Evolutionary conservation across 2,888 invertebrate species (phyloP), one percentile per base, ranked within the genome.

Genomic region (Zaprionus lineosus): DNA sequence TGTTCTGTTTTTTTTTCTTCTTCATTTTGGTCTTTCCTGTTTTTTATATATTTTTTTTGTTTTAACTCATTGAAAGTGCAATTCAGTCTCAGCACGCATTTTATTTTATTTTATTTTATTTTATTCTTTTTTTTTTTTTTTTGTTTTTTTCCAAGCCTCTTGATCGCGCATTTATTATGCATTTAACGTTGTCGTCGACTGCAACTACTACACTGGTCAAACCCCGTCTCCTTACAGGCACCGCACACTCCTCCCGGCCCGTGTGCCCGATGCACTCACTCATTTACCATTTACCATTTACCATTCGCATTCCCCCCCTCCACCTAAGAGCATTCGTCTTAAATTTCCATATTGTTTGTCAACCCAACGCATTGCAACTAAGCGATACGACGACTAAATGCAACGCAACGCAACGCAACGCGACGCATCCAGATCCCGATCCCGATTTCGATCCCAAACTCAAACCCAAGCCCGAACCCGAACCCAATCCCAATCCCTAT

Each of bases 291-390:
- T 41, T 53, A 6, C 18, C 40, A 40, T 46, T 37, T 39, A 36
- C 53, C 56, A 43, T 51, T 34, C 21, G 39, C 11, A 33, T 47
- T 8, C 24, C 14, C 11, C 15, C 28, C 11, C 26, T 11, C 44
- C 21, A 34, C 31, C 29, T 19, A 12, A 9, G 31, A 26, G 1
- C 14, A 18, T n/a, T 12, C 29, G 12, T 37, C 16, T 58, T 24
- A 31, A 81, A 77, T 84, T 77, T 84, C 74, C 77, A 77, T 77
- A 84, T 84, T 84, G 83, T 69, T 84, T 77, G 85, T 81, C 59
- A 60, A 61, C 48, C n/a, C n/a, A n/a, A n/a, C n/a, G n/a, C n/a
- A n/a, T n/a, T n/a, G n/a, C n/a, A n/a, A n/a, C n/a, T n/a, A n/a
- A n/a, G n/a, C n/a, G n/a, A n/a, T n/a, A n/a, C n/a, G n/a, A n/a